Percentiles rank a stretch among this genome's conserved stretches.
Evolutionary conservation across 2,113 vertebrate genomes (phyloP).

Genomic region (Anoura caudifer): DNA sequence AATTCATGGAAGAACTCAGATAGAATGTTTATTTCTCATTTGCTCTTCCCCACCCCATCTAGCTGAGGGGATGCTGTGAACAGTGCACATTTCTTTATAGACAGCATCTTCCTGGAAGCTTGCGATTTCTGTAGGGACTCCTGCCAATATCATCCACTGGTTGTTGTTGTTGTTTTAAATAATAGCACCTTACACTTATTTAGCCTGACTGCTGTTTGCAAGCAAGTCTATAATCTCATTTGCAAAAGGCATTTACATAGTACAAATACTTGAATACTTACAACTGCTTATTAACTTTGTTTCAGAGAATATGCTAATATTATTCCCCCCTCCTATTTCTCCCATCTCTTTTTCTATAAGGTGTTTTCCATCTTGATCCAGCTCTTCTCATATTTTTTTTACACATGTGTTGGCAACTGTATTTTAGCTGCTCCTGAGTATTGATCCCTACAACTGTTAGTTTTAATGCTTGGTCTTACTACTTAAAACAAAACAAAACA

Average conservation of each 20-base stretch:
- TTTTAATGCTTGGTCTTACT: background rate
- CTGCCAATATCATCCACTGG: background rate
- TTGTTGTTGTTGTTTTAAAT: conserved; percentile 27
- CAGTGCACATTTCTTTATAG: conserved; percentile 4
- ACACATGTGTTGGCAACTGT: background rate
- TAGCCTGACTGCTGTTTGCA: conserved; percentile 42
- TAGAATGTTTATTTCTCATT: background rate
- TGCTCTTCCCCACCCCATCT: background rate
- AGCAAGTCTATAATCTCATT: conserved; percentile 51
- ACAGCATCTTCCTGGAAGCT: background rate
- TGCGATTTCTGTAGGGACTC: conserved; percentile 2
- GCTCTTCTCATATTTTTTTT: background rate
- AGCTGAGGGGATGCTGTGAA: background rate
- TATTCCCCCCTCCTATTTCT: background rate
- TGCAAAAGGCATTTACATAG: conserved; percentile 43
- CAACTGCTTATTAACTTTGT: background rate
- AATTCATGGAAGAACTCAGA: background rate
- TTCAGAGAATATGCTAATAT: conserved; percentile 25
- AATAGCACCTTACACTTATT: conserved; percentile 53
- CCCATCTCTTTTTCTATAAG: background rate
- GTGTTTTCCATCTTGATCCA: background rate
- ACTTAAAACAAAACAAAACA: background rate
- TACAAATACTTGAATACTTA: conserved; percentile 17
- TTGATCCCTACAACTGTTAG: background rate
- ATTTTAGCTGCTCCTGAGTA: background rate